Percentiles rank a stretch among this genome's conserved stretches.
These are phyloP conservation scores for Biston stratarius DNA, from an alignment of 2,888 invertebrate species.

Conservation along the genomic window DNA sequence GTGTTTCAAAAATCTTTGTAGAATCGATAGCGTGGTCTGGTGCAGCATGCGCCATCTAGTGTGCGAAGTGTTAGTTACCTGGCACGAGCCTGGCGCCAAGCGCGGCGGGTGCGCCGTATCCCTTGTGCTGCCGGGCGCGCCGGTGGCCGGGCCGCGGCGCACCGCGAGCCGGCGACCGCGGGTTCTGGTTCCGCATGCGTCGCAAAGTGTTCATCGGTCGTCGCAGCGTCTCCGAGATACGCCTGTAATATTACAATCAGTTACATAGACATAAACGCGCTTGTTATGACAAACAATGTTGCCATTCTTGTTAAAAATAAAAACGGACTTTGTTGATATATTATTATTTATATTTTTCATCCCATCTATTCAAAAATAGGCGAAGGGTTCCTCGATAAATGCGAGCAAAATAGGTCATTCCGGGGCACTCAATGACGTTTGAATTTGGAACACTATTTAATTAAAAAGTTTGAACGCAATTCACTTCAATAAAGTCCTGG, in stretches of 20 bases:
- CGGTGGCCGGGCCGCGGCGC: slow-evolving; percentile 62
- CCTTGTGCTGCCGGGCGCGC: slow-evolving; percentile 69
- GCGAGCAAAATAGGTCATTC: too few relatives aligned
- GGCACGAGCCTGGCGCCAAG: slow-evolving; percentile 63
- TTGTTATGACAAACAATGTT: too few relatives aligned
- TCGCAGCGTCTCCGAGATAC: slow-evolving; percentile 96
- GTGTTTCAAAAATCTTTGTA: too few relatives aligned
- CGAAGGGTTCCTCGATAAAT: too few relatives aligned
- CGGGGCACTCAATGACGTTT: too few relatives aligned
- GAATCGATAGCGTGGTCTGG: slow-evolving; percentile 53
- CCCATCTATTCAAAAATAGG: too few relatives aligned
- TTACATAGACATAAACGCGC: neutral
- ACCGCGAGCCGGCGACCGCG: slow-evolving; percentile 53
- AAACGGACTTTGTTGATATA: too few relatives aligned
- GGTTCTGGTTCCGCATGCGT: slow-evolving; percentile 87
- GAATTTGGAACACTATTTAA: too few relatives aligned
- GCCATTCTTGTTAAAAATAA: too few relatives aligned
- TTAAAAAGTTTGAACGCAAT: too few relatives aligned
- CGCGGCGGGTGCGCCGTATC: slow-evolving; percentile 70
- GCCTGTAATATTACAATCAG: slow-evolving; percentile 61
- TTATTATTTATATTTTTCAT: too few relatives aligned
- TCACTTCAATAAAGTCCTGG: too few relatives aligned
- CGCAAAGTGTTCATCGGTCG: slow-evolving; percentile 96
- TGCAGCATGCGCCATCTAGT: neutral
- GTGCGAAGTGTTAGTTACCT: slow-evolving; percentile 56